Evolutionary conservation across 2,113 vertebrate genomes (phyloP), one percentile per base, ranked within the genome.

Genomic region (Setophaga kirtlandii): DNA sequence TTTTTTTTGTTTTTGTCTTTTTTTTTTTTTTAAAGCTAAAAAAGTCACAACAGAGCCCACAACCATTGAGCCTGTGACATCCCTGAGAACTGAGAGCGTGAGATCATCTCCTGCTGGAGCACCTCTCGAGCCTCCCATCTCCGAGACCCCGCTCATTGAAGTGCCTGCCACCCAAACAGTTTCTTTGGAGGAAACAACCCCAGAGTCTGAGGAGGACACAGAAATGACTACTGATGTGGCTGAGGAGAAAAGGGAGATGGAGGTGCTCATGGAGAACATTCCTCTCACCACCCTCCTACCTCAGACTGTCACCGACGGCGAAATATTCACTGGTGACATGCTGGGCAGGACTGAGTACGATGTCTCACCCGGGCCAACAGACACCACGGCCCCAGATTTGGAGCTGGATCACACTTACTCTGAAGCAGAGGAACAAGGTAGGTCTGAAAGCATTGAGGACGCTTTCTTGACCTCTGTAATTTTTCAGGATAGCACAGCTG

Each of bases 21-120:
- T 84, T 95, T 39, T 17, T 92, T 83, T 95, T 95, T 91, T 97
- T 97, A 53, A 97, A 98, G 98, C 93, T 95, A 98, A 98, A 97
- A 97, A 97, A 97, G 81, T 98, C 71, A 15, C 97, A 95, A 74
- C 98, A 93, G 98, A 98, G 79, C 75, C 97, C 77, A 94, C 97
- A 39, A 98, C 97, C 76, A 79, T 98, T 78, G 95, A 96, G 88
- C 92, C 94, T 92, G 95, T 94, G 92, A 96, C 98, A 76, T 83
- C 98, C 93, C 80, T 96, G 95, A 97, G 97, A 97, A 96, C 91
- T 65, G 86, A 96, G 69, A 97, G 92, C 64, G 69, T 96, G 87
- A 90, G 95, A 89, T 85, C 10, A 0, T 82, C 95, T 6, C 63
- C 96, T 33, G 50, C 94, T 58, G 93, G 94, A 96, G 58, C 79